These are phyloP conservation scores for Sigmodon hispidus DNA, from an alignment of 2,113 vertebrate genomes.

Conservation along the genomic window DNA sequence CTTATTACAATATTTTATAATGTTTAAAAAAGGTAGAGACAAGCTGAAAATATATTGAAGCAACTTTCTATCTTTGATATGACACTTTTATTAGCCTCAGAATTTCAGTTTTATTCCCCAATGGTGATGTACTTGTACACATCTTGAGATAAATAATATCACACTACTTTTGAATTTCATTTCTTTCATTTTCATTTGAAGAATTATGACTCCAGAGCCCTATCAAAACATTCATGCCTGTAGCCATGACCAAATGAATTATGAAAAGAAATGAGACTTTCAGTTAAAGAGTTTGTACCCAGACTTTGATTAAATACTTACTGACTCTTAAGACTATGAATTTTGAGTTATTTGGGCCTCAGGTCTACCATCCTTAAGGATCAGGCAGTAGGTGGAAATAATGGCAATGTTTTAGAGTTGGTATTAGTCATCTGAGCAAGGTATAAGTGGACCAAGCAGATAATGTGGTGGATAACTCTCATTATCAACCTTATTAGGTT, in stretches of 20 bases:
- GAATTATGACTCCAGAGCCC: background rate
- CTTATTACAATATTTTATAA: background rate
- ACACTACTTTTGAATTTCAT: background rate
- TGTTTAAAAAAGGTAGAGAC: background rate
- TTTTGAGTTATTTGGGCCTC: background rate
- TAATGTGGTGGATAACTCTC: background rate
- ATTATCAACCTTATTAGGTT: background rate
- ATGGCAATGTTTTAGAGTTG: background rate
- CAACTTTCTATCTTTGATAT: background rate
- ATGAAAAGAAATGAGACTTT: background rate
- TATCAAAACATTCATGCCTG: background rate
- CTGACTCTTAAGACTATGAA: background rate
- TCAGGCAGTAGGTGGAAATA: background rate
- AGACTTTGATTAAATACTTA: background rate
- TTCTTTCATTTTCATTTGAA: constrained; percentile 32
- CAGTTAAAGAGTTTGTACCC: background rate
- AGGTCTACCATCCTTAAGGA: background rate
- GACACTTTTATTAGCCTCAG: background rate
- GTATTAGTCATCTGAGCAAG: background rate
- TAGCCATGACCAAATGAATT: background rate
- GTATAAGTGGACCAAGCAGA: background rate
- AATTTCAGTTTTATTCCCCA: background rate
- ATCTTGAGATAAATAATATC: background rate
- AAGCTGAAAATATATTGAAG: background rate
- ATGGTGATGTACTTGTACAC: rapidly evolving